phyloP scores from a whole-genome alignment of 1,140 invertebrate genomes.

The Pentalonia nigronervosa region DNA sequence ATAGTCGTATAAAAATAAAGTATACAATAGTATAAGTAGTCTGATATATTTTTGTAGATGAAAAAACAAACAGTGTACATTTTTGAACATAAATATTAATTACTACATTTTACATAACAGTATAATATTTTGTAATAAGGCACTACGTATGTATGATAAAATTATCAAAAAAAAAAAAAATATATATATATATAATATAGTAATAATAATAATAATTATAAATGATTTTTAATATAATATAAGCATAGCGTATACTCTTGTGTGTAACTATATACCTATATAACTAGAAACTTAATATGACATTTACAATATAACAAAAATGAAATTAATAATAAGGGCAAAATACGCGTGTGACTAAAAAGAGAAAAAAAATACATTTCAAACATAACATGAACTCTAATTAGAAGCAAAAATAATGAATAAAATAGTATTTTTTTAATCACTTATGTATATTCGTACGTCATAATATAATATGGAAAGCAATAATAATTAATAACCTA shows the following conservation, averaged over 20 bases:
- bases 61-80: constrained; percentile 33
- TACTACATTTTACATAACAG: constrained; percentile 21
- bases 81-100: constrained; percentile 29
- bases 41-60: neutral
- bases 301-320: constrained; percentile 33
- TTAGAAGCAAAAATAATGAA: neutral
- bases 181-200: neutral
- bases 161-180: neutral
- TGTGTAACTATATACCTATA: neutral
- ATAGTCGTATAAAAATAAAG: neutral
- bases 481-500: neutral
- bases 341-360: neutral
- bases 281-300: constrained; percentile 33
- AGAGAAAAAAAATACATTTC: constrained; percentile 23
- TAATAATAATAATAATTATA: neutral
- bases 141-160: neutral
- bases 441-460: neutral
- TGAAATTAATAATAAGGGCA: constrained; percentile 11
- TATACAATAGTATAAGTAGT: neutral
- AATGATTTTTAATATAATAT: neutral
- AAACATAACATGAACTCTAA: constrained; percentile 21
- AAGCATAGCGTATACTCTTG: neutral
- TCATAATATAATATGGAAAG: neutral
- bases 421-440: neutral
- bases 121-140: constrained; percentile 17